Base-by-base conservation (phyloP, 2,113 vertebrate genomes). In the Mustela lutreola region DNA sequence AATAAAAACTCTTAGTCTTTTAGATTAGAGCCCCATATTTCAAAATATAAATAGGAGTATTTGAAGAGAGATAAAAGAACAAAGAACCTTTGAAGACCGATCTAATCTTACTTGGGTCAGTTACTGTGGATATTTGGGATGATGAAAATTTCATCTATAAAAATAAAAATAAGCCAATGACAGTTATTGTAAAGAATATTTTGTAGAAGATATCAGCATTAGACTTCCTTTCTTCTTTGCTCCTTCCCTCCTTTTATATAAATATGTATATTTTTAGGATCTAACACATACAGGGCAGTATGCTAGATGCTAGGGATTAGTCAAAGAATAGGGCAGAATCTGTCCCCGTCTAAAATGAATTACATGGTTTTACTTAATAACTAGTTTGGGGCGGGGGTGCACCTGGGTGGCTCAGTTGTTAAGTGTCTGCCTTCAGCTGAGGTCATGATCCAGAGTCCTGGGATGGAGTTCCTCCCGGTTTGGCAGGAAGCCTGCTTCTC, bases 1-100 rank as follows among this genome's bases (percentile, higher is more conserved):
- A 76, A 56, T 11, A 58, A 71, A 58, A 53, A 5, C 18, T 50
- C 16, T 75, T 48, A 63, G 67, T 24, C 56, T 75, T 82, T 58
- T 42, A 86, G 60, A 42, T 42, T 65, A 63, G 18, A 39, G 39
- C 18, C 58, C 58, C 31, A 24, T 93, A 79, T 79, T 87, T 87
- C 82, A 93, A 63, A 93, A 86, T 65, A 79, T n/a, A 67, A 78
- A 36, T 56, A n/a, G 36, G 58, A 39, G 14, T 81, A 75, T 83
- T 83, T 89, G n/a, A 62, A 79, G 81, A 91, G 33, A 91, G 88
- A 76, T 48, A 78, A 78, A 95, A 60, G 50, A 91, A 70, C 26
- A 60, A 65, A 42, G 87, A 91, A 56, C 5, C 3, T 53, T 84
- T 71, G 56, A 85, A 89, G 11, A 63, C 1, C 60, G 58, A 82